These are phyloP conservation scores for Condylostylus longicornis DNA, from an alignment of 1,140 invertebrate species.

Conservation along the genomic window DNA sequence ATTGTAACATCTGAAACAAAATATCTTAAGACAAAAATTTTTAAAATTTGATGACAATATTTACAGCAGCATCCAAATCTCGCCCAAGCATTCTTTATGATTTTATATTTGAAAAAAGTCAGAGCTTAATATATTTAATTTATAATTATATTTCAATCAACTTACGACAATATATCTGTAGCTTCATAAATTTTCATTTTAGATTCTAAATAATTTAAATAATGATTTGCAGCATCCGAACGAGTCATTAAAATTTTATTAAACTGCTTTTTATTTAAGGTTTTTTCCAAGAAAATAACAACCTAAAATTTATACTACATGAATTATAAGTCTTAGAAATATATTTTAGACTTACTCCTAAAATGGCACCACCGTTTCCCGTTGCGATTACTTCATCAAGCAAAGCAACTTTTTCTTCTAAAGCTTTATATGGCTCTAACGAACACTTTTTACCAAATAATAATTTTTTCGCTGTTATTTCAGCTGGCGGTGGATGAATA, in stretches of 20 bases:
- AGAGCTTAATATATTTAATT: conserved; percentile 6
- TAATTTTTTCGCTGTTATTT: conserved; percentile 34
- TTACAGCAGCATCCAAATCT: conserved; percentile 38
- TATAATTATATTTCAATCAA: too few relatives aligned
- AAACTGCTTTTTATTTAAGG: conserved; percentile 37
- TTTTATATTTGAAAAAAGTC: too few relatives aligned
- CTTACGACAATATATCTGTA: conserved; percentile 37
- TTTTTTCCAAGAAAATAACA: conserved; percentile 39
- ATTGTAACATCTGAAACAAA: conserved; percentile 34
- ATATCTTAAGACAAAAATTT: conserved; percentile 6
- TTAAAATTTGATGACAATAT: conserved; percentile 9
- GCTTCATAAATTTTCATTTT: conserved; percentile 35
- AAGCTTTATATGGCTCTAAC: conserved; percentile 36
- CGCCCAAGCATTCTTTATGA: conserved; percentile 39
- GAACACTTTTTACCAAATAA: conserved; percentile 34
- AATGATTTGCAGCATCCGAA: conserved; percentile 38
- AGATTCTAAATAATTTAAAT: conserved; percentile 37
- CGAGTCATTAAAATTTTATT: conserved; percentile 35
- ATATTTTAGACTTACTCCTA: conserved; percentile 32
- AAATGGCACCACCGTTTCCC: conserved; percentile 41
- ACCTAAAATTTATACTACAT: conserved; percentile 25
- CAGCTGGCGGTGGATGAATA: conserved; percentile 20
- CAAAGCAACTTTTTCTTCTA: conserved; percentile 40
- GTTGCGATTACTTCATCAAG: conserved; percentile 37
- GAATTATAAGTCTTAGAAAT: neutral